Evolutionary conservation across 2,797 vertebrate genomes (phyloP), one percentile per base, ranked within the genome.

Genomic region (Sardinella longiceps): DNA sequence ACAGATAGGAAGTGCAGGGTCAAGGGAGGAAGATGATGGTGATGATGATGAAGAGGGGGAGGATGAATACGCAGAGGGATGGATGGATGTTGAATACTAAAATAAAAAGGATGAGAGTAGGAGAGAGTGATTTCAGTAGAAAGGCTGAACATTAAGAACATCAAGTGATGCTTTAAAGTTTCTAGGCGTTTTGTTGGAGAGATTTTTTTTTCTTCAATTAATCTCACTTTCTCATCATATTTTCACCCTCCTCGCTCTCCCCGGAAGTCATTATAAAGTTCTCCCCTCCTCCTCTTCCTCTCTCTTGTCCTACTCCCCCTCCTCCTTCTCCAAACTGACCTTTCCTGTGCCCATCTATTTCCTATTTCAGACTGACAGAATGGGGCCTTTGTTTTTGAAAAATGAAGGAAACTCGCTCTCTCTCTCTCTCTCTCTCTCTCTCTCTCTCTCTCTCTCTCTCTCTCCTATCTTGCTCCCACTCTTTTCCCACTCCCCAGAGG

Each of bases 341-440:
- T 43, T 77, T 77, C 37, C 33, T 23, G 70, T 43, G 33, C 70
- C 70, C 70, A 77, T 77, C 70, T 77, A 77, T 77, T 83, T 51
- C 60, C 51, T 45, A 25, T 80, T 30, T 58, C 53, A 18, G 30
- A n/a, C 37, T 46, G 53, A 81, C 77, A 84, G 83, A 84, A 84
- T 80, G 77, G 80, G 77, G 83, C n/a, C 74, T 81, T 84, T 84
- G 60, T 84, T 77, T 18, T 30, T 63, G 53, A 84, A 80, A 60
- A 80, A 84, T 84, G 83, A 60, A 30, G n/a, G 53, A 58, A 63
- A 60, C 58, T 80, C n/a, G n/a, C n/a, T n/a, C n/a, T n/a, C 83
- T 81, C 66, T n/a, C n/a, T n/a, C n/a, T n/a, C n/a, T n/a, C n/a
- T n/a, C n/a, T n/a, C n/a, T n/a, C n/a, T n/a, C n/a, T n/a, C n/a